Base-by-base conservation (phyloP, 2,888 invertebrate species). In the Drosophila bunnanda region DNA sequence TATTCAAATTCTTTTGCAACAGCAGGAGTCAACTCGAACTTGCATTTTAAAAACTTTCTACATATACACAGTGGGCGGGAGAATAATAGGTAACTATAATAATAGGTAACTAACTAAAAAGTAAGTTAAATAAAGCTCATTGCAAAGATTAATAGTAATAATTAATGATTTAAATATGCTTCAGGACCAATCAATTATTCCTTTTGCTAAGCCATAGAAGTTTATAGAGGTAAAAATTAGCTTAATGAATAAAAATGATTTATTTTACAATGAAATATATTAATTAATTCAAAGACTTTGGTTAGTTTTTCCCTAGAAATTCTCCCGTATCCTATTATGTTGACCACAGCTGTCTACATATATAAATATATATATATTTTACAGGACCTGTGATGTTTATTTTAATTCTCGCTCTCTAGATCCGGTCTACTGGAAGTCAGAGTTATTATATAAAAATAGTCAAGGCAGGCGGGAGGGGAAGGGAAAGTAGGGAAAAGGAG, bases 1-100 rank as follows among this genome's bases (percentile, higher is more conserved):
- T 84, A 84, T 84, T 88, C 87, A 88, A 86, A 88, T 84, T 84
- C 75, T 61, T 72, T 62, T 70, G 53, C 68, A 67, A 32, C 56
- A 55, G 32, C 32, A 55, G 67, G 65, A 81, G 56, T 79, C 62
- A 61, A 66, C 57, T 57, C 67, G 28, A 52, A 74, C 38, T 44
- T 46, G 38, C 54, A n/a, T 50, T 38, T 57, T 55, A 68, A 75
- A 68, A 73, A 67, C 55, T 67, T 59, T 69, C 22, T 48, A 50
- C 43, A 8, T 50, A 66, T 0, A 28, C 6, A 30, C 28, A 57
- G 17, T 15, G 17, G 32, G 15, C 57, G 15, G 4, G 0, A 25
- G 12, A 25, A 25, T 17, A 41, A 17, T 56, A 41, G 30, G 7
- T 17, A 3, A 22, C 3, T 8, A 8, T 22, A 8, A 13, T 7